Conservation (phyloP, 2,113 vertebrate species). For the Tringa solitaria region DNA sequence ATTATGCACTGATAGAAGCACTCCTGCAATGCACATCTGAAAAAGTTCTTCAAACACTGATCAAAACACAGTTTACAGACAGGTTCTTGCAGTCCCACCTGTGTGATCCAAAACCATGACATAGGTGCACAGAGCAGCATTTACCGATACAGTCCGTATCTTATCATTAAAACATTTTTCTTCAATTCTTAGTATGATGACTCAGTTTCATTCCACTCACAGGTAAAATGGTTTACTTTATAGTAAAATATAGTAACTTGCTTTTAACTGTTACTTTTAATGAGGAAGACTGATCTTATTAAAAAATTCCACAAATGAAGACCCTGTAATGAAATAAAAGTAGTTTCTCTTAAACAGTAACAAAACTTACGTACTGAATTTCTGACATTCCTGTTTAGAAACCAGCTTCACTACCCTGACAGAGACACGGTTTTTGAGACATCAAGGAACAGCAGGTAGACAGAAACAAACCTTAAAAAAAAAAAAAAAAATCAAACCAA, state of each 20-base stretch:
- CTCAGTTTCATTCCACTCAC: not conserved
- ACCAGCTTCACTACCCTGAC: not conserved
- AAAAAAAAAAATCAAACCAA: no score
- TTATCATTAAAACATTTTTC: not conserved
- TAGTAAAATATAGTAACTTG: not conserved
- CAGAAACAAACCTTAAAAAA: not conserved
- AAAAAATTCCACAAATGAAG: fast-evolving
- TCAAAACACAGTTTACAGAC: not conserved
- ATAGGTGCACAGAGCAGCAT: not conserved
- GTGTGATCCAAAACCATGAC: not conserved
- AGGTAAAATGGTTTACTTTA: not conserved
- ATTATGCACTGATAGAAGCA: not conserved
- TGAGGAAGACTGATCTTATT: not conserved
- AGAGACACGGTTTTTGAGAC: not conserved
- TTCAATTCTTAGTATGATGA: not conserved
- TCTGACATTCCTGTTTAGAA: not conserved
- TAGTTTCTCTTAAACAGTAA: not conserved
- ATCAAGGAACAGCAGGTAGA: not conserved
- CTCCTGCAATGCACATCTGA: not conserved
- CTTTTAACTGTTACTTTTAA: not conserved
- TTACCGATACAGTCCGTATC: not conserved
- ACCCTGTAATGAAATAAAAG: not conserved
- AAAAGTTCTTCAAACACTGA: not conserved
- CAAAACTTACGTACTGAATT: not conserved
- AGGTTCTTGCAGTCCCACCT: not conserved